Evolutionary conservation across 1,140 invertebrate species (phyloP), one percentile per base, ranked within the genome.

Genomic region (Sitodiplosis mosellana): DNA sequence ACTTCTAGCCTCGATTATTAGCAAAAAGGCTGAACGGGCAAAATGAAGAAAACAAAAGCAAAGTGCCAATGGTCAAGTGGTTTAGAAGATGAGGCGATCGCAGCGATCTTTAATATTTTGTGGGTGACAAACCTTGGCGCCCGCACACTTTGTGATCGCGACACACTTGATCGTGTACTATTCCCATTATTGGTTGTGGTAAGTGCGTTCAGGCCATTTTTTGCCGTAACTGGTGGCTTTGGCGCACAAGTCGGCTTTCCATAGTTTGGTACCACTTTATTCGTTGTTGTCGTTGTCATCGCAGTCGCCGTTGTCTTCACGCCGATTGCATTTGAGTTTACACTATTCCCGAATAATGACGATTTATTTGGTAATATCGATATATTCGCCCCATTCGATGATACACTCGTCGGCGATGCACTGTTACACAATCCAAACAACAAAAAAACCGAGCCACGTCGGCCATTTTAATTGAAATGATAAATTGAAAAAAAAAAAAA

Each of bases 241-340:
- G 62, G 62, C 6, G 62, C 62, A 46, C 62, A 63, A 42, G 63
- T 63, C 36, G 62, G 62, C 51, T 64, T 64, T 38, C 62, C 62
- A 53, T 57, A 58, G 48, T 60, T 58, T 19, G 49, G 48, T 15
- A 54, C 52, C 27, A 27, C 27, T 27, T 27, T 27, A 27, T 27
- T 27, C 27, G 27, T 27, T 27, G 10, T 27, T 27, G 27, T 27
- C 10, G 27, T 27, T 10, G 27, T 27, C 10, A 10, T 27, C 27
- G 27, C 3, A 5, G 27, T 27, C 10, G 27, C 27, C 10, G 27
- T 47, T 54, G 54, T 33, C n/a, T 46, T 22, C 12, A 5, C 33
- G 17, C 27, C 33, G 7, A 12, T 46, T 6, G 5, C 15, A 27
- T 46, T 34, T 15, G 52, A 46, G 41, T 42, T 22, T 33, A 37